Percentiles rank a stretch among this genome's conserved stretches.
These are phyloP conservation scores for Cebus imitator DNA, from an alignment of 2,113 vertebrate genomes.

Conservation along the genomic window DNA sequence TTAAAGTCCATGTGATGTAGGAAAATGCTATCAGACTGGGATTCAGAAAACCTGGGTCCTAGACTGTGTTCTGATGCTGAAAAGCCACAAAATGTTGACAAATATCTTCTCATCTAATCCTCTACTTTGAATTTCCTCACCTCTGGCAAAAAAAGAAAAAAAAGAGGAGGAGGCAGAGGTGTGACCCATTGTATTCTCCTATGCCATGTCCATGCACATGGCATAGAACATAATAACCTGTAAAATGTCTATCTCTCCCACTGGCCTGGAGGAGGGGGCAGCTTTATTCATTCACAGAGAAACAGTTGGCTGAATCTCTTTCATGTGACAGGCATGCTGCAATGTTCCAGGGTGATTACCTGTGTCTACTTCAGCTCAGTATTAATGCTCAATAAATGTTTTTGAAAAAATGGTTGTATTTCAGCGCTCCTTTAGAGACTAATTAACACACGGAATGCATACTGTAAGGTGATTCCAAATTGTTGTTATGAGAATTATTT, in stretches of 20 bases:
- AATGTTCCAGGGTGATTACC: not conserved
- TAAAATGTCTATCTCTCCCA: not conserved
- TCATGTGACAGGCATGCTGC: not conserved
- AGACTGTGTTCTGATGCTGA: not conserved
- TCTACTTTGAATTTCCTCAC: not conserved
- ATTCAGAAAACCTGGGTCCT: not conserved
- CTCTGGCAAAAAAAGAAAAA: not conserved
- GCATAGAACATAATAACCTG: not conserved
- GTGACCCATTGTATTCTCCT: not conserved
- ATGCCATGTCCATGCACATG: not conserved
- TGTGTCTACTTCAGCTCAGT: not conserved
- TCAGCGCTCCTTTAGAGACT: conserved; percentile 12
- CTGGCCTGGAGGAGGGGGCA: no score
- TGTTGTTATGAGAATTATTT: not conserved
- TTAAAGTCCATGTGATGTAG: not conserved
- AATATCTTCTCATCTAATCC: not conserved
- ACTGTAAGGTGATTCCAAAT: not conserved
- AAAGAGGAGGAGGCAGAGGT: not conserved
- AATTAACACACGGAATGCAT: not conserved
- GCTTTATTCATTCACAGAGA: not conserved
- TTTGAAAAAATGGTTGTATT: conserved; percentile 36
- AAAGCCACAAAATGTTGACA: not conserved
- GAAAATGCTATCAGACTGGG: not conserved
- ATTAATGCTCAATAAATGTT: not conserved
- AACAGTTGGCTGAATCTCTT: not conserved